phyloP scores from a whole-genome alignment of 2,888 invertebrate species.

The Drosophila suboccidentalis region DNA sequence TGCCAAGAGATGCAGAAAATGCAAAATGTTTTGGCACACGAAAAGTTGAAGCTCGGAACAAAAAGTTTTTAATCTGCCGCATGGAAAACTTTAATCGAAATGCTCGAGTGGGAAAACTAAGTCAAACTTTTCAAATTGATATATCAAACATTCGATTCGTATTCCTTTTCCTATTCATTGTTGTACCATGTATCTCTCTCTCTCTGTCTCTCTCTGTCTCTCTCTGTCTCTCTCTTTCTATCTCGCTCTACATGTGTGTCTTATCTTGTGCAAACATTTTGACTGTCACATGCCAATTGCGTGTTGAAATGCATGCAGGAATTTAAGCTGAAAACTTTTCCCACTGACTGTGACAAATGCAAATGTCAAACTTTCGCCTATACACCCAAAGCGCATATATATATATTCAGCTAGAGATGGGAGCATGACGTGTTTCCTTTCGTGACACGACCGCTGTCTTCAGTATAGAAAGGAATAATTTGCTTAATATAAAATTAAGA shows the following conservation, averaged over 20 bases:
- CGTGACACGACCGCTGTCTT: constrained; percentile 1
- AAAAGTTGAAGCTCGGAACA: constrained; percentile 52
- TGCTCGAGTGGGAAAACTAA: constrained; percentile 68
- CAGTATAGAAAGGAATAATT: not conserved
- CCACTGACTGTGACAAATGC: constrained; percentile 72
- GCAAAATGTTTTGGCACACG: constrained; percentile 52
- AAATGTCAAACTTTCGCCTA: constrained; percentile 72
- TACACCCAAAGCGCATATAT: constrained; percentile 8
- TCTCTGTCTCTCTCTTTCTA: not conserved
- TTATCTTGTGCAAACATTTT: constrained; percentile 67
- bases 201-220: not conserved
- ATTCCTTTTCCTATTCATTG: constrained; percentile 30
- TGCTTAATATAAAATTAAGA: too few relatives aligned
- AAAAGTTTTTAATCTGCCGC: constrained; percentile 80
- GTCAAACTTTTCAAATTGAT: constrained; percentile 81
- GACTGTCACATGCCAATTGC: constrained; percentile 79
- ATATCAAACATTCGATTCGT: constrained; percentile 81
- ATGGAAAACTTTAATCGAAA: constrained; percentile 80
- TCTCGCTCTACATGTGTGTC: constrained; percentile 22
- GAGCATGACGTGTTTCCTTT: not conserved
- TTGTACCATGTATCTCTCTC: not conserved
- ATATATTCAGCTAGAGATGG: not conserved
- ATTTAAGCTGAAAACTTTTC: constrained; percentile 80
- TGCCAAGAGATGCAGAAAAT: constrained; percentile 57
- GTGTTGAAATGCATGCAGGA: constrained; percentile 76